Conservation (phyloP, 2,113 vertebrate species). For the Melanerpes aurifrons region DNA sequence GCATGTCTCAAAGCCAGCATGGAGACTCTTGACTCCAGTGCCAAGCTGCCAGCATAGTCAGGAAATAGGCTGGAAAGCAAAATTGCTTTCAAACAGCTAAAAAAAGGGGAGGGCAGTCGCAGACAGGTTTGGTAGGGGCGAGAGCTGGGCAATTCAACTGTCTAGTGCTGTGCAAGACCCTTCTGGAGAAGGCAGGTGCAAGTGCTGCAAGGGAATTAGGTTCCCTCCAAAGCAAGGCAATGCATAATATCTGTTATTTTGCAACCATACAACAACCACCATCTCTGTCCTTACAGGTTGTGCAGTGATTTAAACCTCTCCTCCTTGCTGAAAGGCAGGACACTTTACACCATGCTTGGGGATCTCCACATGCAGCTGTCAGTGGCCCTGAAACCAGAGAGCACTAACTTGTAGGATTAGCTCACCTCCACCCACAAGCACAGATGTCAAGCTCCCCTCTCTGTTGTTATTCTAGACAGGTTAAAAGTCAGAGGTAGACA, state of each 20-base stretch:
- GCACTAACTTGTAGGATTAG: neutral
- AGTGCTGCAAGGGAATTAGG: neutral
- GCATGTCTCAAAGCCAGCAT: neutral
- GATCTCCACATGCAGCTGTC: fast-evolving
- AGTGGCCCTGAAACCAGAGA: neutral
- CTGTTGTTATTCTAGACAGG: neutral
- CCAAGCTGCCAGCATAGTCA: neutral
- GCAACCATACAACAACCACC: neutral
- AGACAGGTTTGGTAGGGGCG: neutral
- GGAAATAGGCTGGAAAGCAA: neutral
- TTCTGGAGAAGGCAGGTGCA: neutral
- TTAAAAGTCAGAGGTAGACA: neutral
- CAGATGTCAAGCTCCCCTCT: fast-evolving
- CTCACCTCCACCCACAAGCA: neutral
- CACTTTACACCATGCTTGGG: neutral
- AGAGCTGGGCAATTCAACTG: neutral
- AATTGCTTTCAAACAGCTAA: neutral
- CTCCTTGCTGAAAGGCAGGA: neutral
- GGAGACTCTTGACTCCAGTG: neutral
- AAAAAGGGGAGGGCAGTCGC: neutral
- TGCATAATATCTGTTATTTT: neutral
- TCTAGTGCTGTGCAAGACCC: fast-evolving
- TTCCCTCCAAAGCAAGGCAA: fast-evolving
- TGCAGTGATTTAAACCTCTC: neutral
- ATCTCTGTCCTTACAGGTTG: fast-evolving